A percentile compares a stretch with the other conserved stretches of the same genome.
phyloP scores from a whole-genome alignment of 1,140 invertebrate genomes.

The Drosophila tropicalis region DNA sequence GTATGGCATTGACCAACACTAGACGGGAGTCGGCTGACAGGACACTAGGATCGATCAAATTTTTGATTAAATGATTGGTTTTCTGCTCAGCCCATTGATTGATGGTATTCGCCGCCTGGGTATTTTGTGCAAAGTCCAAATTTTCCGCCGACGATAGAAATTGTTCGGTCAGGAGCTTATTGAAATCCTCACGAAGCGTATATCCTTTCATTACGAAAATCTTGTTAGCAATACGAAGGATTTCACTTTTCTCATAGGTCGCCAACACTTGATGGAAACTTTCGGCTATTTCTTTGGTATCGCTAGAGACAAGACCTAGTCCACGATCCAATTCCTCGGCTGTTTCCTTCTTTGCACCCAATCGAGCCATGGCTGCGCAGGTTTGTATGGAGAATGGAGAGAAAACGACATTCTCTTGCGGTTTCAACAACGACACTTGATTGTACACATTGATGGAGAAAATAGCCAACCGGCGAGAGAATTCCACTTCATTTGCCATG shows the following conservation, averaged over 20 bases:
- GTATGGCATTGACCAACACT: slow-evolving; percentile 87
- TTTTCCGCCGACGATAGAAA: slow-evolving; percentile 76
- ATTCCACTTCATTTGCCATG: slow-evolving; percentile 42
- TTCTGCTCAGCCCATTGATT: slow-evolving; percentile 86
- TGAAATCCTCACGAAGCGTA: slow-evolving; percentile 52
- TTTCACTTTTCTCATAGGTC: slow-evolving; percentile 62
- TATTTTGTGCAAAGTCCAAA: slow-evolving; percentile 83
- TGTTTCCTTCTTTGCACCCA: slow-evolving; percentile 85
- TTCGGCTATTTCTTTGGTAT: slow-evolving; percentile 49
- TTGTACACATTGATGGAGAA: slow-evolving; percentile 62
- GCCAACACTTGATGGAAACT: slow-evolving; percentile 59
- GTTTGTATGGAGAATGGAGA: slow-evolving; percentile 83
- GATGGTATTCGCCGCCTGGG: slow-evolving; percentile 82
- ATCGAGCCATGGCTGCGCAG: slow-evolving; percentile 85
- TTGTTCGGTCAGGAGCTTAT: slow-evolving; percentile 53
- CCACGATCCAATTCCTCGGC: slow-evolving; percentile 84
- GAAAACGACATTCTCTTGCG: slow-evolving; percentile 83
- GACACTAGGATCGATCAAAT: slow-evolving; percentile 83
- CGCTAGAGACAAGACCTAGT: slow-evolving; percentile 80
- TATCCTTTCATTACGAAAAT: slow-evolving; percentile 68
- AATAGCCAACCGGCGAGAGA: slow-evolving; percentile 55
- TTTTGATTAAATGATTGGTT: slow-evolving; percentile 85
- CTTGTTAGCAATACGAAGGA: slow-evolving; percentile 75
- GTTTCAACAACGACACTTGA: slow-evolving; percentile 38
- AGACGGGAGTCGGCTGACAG: slow-evolving; percentile 79